Conservation (phyloP, 2,113 vertebrate genomes). For the Gallinago jamesoni region DNA sequence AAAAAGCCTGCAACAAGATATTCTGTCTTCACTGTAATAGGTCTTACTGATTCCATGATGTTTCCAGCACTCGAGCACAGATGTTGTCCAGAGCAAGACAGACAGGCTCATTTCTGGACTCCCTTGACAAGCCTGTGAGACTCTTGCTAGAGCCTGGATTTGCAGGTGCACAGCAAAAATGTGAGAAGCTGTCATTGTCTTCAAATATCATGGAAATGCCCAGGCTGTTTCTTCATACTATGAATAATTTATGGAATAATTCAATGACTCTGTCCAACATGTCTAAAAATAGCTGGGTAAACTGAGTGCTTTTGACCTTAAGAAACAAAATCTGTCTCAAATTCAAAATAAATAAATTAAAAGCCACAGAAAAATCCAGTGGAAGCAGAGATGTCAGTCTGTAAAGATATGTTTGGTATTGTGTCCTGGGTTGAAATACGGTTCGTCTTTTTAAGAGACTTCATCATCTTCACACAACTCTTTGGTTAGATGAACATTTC, state of each 20-base stretch:
- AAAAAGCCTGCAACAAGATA: not conserved
- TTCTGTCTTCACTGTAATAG: not conserved
- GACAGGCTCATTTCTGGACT: not conserved
- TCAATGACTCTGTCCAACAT: slow-evolving; percentile 6
- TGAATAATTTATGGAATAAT: slow-evolving; percentile 68
- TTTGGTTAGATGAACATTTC: not conserved
- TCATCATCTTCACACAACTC: not conserved
- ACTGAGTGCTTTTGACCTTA: slow-evolving; percentile 17
- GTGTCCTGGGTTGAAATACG: not conserved
- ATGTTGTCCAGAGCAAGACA: not conserved
- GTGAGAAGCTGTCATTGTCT: slow-evolving; percentile 44
- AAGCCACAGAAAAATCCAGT: not conserved
- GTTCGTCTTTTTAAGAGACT: not conserved
- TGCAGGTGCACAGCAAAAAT: slow-evolving; percentile 2
- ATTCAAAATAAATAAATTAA: slow-evolving; percentile 19
- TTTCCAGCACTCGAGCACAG: not conserved
- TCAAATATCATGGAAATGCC: slow-evolving; percentile 21
- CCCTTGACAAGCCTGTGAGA: not conserved
- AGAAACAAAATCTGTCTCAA: slow-evolving; percentile 12
- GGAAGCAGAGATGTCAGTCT: not conserved
- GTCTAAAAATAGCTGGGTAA: slow-evolving; percentile 65
- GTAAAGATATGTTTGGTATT: not conserved
- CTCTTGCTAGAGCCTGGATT: not conserved
- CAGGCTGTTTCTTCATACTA: not conserved
- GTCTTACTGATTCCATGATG: not conserved